Evolutionary conservation across 2,888 invertebrate genomes (phyloP).

Genomic region (Diaprepes abbreviatus): DNA sequence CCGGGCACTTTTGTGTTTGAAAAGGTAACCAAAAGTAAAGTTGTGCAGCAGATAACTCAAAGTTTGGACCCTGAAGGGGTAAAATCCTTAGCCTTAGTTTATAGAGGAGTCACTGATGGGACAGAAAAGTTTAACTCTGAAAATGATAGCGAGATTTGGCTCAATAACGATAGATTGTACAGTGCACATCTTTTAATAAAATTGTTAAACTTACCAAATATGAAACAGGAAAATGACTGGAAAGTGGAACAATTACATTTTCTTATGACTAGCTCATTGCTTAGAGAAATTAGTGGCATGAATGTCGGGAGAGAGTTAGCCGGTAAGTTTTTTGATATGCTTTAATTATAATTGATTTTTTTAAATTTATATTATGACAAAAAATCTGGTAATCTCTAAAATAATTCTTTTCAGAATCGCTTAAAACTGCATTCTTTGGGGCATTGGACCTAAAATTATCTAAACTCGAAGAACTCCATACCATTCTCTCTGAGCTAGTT

Average conservation of each 20-base stretch:
- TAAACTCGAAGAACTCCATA: constrained; percentile 75
- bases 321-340: constrained; percentile 68
- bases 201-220: constrained; percentile 64
- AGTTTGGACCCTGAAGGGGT: constrained; percentile 74
- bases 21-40: constrained; percentile 77
- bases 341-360: neutral
- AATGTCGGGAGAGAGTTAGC: constrained; percentile 74
- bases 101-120: constrained; percentile 70
- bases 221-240: constrained; percentile 74
- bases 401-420: constrained; percentile 73
- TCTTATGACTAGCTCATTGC: constrained; percentile 76
- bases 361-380: too few species aligned
- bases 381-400: too few species aligned
- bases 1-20: constrained; percentile 83
- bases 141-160: constrained; percentile 71
- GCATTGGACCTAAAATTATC: constrained; percentile 78
- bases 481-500: constrained; percentile 73
- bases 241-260: constrained; percentile 76
- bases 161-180: constrained; percentile 78
- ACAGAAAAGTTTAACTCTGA: constrained; percentile 67
- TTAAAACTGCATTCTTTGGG: constrained; percentile 79
- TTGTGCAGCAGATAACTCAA: constrained; percentile 76
- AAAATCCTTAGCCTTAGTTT: constrained; percentile 74
- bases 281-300: constrained; percentile 69
- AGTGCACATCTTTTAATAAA: constrained; percentile 73